Evolutionary conservation across 2,113 vertebrate genomes (phyloP), one percentile per base, ranked within the genome.

Genomic region (Ramphastos sulfuratus): DNA sequence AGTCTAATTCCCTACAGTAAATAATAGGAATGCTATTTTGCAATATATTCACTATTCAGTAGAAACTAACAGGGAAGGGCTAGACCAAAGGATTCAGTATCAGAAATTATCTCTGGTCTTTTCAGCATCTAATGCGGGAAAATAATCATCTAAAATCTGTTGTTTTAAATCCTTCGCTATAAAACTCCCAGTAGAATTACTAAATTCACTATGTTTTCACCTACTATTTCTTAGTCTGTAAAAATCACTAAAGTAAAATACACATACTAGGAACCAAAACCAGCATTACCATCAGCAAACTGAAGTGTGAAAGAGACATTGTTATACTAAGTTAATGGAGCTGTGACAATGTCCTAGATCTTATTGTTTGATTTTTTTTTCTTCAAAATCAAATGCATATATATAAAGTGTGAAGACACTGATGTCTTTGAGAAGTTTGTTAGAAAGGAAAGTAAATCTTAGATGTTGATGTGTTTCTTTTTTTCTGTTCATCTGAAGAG

Each of bases 211-310:
- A 5, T 12, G 6, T 76, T 82, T 77, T 37, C 48, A 74, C 31
- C 37, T 28, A 37, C 23, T 80, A 87, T 74, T 77, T 44, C 63
- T 82, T 37, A 28, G 33, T 39, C 52, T 78, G 39, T 56, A 71
- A 82, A 82, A 79, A 79, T 9, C 59, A 48, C 30, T 82, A 78
- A 65, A 46, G 39, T 1, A 1, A 87, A 92, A 89, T 73, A 55
- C 28, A 89, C 37, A 24, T 70, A 15, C 46, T 70, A 50, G 70
- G 82, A 91, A 94, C 82, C n/a, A 92, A 87, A 91, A 91, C 0
- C 60, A 61, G 27, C 39, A 37, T 69, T 87, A 54, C 19, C 52
- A 85, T 77, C 67, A 89, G 56, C 67, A 95, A 73, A 87, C 6
- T 14, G 46, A 94, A 63, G 55, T 77, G 39, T 60, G 39, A 78